phyloP scores from a whole-genome alignment of 2,113 vertebrate species.

The Probosciger aterrimus region DNA sequence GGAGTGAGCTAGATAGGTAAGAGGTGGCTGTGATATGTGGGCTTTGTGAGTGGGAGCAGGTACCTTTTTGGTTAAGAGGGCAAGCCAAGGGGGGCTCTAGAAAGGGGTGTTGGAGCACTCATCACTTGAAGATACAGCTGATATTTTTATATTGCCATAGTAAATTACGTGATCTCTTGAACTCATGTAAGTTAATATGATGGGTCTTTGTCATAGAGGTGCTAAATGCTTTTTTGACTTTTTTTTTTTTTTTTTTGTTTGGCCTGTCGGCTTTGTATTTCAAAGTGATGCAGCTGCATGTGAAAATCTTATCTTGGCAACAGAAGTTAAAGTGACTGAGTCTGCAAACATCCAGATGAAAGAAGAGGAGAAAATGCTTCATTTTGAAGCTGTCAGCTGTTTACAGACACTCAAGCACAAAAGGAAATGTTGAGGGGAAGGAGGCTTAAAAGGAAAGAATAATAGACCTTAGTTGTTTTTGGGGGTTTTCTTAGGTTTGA shows the following conservation, averaged over 20 bases:
- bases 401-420: fast-evolving
- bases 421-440: background rate
- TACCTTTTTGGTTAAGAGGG: background rate
- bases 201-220: background rate
- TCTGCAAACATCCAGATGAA: background rate
- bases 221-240: background rate
- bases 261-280: background rate
- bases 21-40: background rate
- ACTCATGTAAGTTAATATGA: background rate
- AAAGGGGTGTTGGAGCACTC: background rate
- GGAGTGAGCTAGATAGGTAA: background rate
- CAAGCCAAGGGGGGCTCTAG: background rate
- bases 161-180: background rate
- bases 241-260: background rate
- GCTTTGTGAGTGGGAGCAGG: background rate
- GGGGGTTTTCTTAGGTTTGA: background rate
- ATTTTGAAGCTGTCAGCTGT: background rate
- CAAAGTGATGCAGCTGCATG: background rate
- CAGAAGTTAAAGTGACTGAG: background rate
- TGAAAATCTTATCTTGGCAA: background rate
- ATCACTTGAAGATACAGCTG: background rate
- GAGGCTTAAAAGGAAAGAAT: background rate
- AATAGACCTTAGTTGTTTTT: background rate
- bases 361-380: background rate
- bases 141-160: background rate